phyloP scores from a whole-genome alignment of 2,888 invertebrate genomes.

The Mantis religiosa region DNA sequence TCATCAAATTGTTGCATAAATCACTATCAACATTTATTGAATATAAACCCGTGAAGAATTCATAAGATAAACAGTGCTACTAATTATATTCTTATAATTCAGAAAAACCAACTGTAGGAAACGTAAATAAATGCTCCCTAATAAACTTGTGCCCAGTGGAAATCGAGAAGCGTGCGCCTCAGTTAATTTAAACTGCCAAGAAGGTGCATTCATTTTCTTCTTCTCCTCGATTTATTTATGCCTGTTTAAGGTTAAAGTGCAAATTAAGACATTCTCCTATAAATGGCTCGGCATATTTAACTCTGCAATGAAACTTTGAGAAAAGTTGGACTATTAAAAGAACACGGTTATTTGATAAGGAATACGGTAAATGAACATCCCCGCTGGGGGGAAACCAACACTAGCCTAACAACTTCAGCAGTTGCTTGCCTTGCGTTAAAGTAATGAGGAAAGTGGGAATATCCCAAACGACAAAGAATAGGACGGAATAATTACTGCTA shows the following conservation, averaged over 20 bases:
- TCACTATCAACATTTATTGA: no score
- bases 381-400: neutral
- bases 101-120: no score
- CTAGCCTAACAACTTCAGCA: neutral
- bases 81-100: no score
- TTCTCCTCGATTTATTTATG: neutral
- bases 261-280: neutral
- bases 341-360: neutral
- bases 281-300: neutral
- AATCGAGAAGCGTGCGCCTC: neutral
- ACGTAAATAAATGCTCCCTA: no score
- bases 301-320: neutral
- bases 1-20: no score
- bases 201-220: neutral
- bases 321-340: neutral
- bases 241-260: neutral
- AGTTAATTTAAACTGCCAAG: neutral
- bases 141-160: no score
- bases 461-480: neutral
- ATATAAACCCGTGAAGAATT: no score
- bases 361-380: neutral
- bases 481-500: neutral
- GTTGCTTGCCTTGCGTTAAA: neutral
- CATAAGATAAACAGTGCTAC: no score
- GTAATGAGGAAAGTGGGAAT: neutral